phyloP scores from a whole-genome alignment of 2,797 vertebrate species.

The Synaphobranchus kaupii region DNA sequence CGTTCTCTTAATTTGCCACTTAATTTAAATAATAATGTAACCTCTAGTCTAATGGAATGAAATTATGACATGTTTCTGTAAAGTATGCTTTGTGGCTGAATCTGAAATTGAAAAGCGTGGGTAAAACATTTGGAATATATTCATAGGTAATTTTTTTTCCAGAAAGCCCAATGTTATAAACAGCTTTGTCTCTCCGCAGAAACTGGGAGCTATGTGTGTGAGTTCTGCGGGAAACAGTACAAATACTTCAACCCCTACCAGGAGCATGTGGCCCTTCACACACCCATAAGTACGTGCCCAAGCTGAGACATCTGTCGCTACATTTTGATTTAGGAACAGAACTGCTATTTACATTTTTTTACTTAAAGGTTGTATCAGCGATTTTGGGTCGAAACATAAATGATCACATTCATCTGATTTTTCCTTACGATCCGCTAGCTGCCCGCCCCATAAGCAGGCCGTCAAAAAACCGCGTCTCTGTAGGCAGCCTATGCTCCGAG shows the following conservation, averaged over 20 bases:
- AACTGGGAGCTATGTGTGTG: constrained; percentile 97
- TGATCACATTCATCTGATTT: too few relatives aligned
- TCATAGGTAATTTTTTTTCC: not conserved
- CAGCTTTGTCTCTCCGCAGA: constrained; percentile 68
- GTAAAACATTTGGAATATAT: not conserved
- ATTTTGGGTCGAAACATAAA: too few relatives aligned
- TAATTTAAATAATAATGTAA: not conserved
- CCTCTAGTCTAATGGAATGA: not conserved
- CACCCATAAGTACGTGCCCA: constrained; percentile 88
- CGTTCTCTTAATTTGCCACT: not conserved
- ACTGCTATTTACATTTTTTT: not conserved
- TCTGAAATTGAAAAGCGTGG: not conserved
- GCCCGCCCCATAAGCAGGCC: too few relatives aligned
- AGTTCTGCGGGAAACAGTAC: constrained; percentile 98
- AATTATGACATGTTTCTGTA: not conserved
- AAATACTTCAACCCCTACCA: constrained; percentile 99
- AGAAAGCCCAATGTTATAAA: not conserved
- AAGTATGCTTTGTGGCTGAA: not conserved
- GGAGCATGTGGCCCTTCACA: constrained; percentile 95
- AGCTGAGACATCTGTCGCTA: not conserved
- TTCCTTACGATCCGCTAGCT: too few relatives aligned
- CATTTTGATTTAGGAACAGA: not conserved
- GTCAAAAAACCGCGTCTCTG: too few relatives aligned
- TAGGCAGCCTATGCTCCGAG: too few relatives aligned
- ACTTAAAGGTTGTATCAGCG: too few relatives aligned